phyloP scores from a whole-genome alignment of 2,113 vertebrate genomes.

The Notechis scutatus region DNA sequence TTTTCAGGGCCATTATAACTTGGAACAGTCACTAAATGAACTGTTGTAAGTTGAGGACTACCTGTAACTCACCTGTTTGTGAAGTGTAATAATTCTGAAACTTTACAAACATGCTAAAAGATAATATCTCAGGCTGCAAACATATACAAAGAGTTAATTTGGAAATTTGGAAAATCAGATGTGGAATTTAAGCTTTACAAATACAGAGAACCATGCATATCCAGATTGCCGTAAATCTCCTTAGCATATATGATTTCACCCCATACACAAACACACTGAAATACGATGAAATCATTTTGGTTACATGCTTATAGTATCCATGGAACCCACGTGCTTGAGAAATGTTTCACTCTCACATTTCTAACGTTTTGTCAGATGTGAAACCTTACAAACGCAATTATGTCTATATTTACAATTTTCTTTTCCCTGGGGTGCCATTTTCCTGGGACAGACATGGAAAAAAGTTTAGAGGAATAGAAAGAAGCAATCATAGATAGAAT shows the following conservation, averaged over 20 bases:
- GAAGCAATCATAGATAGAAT: slow-evolving; percentile 70
- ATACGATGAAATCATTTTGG: neutral
- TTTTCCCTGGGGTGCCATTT: neutral
- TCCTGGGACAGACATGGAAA: neutral
- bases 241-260: neutral
- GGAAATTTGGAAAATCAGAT: slow-evolving; percentile 9
- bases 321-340: neutral
- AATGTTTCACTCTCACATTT: neutral
- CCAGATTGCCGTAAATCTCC: neutral
- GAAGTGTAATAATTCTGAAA: neutral
- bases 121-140: neutral
- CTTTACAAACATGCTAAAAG: neutral
- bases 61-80: neutral
- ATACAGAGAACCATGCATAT: slow-evolving; percentile 22
- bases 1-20: neutral
- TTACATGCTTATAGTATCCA: neutral
- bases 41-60: neutral
- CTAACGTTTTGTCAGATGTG: neutral
- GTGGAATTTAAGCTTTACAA: neutral
- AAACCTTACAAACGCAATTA: neutral
- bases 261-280: neutral
- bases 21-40: neutral
- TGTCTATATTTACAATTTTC: neutral
- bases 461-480: slow-evolving; percentile 35
- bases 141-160: neutral